Percentiles rank a stretch among this genome's conserved stretches.
Conservation (phyloP, 2,888 invertebrate genomes). For the Pimpla rufipes region DNA sequence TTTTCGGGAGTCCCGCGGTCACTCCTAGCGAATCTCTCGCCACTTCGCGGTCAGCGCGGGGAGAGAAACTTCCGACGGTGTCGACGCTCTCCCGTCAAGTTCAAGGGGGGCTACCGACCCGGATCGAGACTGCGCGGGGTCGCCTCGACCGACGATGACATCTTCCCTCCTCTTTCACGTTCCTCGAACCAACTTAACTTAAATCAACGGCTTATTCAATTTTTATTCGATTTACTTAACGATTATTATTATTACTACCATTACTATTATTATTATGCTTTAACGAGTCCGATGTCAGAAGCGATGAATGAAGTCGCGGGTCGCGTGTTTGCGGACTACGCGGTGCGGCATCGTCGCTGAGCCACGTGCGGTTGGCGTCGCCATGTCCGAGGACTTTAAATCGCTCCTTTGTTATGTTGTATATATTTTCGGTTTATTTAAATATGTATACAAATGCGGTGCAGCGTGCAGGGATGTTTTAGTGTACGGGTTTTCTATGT, state of each 20-base stretch:
- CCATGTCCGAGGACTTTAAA: constrained; percentile 3
- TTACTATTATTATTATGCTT: neutral
- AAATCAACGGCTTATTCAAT: too few species aligned
- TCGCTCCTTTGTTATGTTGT: neutral
- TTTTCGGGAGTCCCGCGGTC: too few species aligned
- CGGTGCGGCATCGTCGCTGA: neutral
- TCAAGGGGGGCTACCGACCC: constrained; percentile 26
- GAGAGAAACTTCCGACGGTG: neutral
- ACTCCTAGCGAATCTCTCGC: too few species aligned
- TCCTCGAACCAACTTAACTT: neutral
- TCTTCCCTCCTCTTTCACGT: neutral
- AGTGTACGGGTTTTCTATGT: neutral
- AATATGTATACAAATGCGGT: neutral
- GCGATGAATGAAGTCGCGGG: neutral
- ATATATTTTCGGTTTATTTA: neutral
- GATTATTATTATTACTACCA: neutral
- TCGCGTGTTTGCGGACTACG: neutral
- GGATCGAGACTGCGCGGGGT: neutral
- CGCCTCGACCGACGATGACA: neutral
- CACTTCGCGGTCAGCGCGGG: too few species aligned
- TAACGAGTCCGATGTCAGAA: constrained; percentile 2
- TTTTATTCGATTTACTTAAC: neutral
- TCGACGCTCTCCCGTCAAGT: constrained; percentile 7
- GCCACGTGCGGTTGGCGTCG: constrained; percentile 46
- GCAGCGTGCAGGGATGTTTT: neutral